Evolutionary conservation across 2,113 vertebrate genomes (phyloP), one percentile per base, ranked within the genome.

Genomic region (Bombycilla garrulus): DNA sequence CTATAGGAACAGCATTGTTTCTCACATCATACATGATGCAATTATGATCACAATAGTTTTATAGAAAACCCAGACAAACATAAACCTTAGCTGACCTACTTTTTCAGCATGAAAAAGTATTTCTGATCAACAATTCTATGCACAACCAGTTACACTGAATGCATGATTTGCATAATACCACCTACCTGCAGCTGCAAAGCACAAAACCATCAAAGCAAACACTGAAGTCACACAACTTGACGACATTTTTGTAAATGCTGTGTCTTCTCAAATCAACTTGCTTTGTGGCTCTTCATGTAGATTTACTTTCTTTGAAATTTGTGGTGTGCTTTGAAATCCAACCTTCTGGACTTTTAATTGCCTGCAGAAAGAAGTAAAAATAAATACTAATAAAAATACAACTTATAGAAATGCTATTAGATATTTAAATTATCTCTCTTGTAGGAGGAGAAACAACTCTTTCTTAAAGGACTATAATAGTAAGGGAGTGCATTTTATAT

Each of bases 161-260:
- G 29, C 17, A 14, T 20, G 22, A 83, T 91, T 94, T 89, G 70
- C 56, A 77, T 82, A 83, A 94, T 33, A 51, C 4, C 60, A 95
- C 96, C 81, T 94, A 98, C 98, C 98, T 95, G 96, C 95, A 64
- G 97, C 86, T 53, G 96, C 96, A 95, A 98, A 81, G 82, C 82
- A 97, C 79, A 92, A 88, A 60, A 96, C 95, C 94, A 98, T 95
- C 90, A 98, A 94, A 88, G 95, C 91, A 80, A 98, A 92, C 50
- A 97, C 21, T 72, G 96, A 81, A 35, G 97, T 73, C 79, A 82
- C 66, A 65, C 36, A 97, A 56, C 42, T 56, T 65, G 96, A 93
- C 67, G 81, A 88, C 98, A 98, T 98, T 81, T 97, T 97, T 84
- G 51, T 89, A 88, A 72, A 53, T 3, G 3, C 48, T 57, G 15